phyloP scores from a whole-genome alignment of 2,888 invertebrate genomes.

The Polydrusus pterygomalis region DNA sequence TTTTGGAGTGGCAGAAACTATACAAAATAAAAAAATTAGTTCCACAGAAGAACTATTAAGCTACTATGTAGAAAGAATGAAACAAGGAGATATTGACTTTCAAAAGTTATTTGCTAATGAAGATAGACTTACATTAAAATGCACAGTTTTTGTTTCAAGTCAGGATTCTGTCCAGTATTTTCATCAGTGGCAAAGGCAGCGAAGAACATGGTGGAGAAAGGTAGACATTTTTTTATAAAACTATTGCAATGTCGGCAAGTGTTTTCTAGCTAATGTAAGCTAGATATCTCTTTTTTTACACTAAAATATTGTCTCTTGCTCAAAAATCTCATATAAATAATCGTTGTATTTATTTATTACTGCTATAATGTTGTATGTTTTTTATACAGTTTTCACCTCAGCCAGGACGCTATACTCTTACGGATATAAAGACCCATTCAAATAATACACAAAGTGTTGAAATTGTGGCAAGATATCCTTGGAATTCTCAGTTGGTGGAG shows the following conservation, averaged over 20 bases:
- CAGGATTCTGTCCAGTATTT: slow-evolving; percentile 78
- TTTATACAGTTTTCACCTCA: slow-evolving; percentile 77
- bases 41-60: slow-evolving; percentile 49
- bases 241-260: background rate
- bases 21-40: slow-evolving; percentile 43
- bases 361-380: background rate
- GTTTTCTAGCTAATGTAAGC: no score
- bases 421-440: slow-evolving; percentile 75
- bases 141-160: slow-evolving; percentile 72
- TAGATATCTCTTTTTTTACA: no score
- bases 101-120: slow-evolving; percentile 57
- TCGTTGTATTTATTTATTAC: background rate
- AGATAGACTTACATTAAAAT: slow-evolving; percentile 65
- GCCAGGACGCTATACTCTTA: slow-evolving; percentile 81
- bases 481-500: slow-evolving; percentile 79
- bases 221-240: slow-evolving; percentile 28
- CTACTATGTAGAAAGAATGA: slow-evolving; percentile 45
- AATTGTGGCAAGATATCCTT: slow-evolving; percentile 79
- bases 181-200: slow-evolving; percentile 84
- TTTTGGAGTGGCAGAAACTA: slow-evolving; percentile 72
- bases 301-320: no score
- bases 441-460: slow-evolving; percentile 73
- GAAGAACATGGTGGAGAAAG: slow-evolving; percentile 91
- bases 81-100: slow-evolving; percentile 57
- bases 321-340: no score